Conservation (phyloP, 2,888 invertebrate genomes). For the Acrobasis consociella region DNA sequence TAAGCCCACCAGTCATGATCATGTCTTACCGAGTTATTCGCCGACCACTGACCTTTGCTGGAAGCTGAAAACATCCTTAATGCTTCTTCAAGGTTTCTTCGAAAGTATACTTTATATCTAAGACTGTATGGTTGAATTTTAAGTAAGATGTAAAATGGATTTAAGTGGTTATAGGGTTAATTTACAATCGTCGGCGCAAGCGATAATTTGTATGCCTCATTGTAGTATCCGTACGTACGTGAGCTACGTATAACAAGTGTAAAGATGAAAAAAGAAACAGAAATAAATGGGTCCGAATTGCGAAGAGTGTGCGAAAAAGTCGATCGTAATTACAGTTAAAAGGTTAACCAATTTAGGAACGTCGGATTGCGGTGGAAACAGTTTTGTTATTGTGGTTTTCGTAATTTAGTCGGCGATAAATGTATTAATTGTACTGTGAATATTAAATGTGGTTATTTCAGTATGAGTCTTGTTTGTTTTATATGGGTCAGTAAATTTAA, state of each 20-base stretch:
- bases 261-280: constrained; percentile 63
- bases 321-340: constrained; percentile 57
- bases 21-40: constrained; percentile 80
- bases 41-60: constrained; percentile 74
- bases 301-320: constrained; percentile 52
- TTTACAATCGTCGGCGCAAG: constrained; percentile 65
- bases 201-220: constrained; percentile 81
- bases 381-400: constrained; percentile 24
- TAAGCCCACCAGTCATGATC: constrained; percentile 81
- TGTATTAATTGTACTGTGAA: constrained; percentile 14
- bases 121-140: constrained; percentile 39
- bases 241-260: constrained; percentile 71
- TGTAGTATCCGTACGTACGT: constrained; percentile 79
- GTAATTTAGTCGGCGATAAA: constrained; percentile 16
- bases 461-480: not conserved
- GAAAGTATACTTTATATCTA: constrained; percentile 40
- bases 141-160: constrained; percentile 30
- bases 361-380: constrained; percentile 32
- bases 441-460: constrained; percentile 14
- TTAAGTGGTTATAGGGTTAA: constrained; percentile 57
- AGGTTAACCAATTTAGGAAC: constrained; percentile 32
- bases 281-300: constrained; percentile 68
- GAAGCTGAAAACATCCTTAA: constrained; percentile 54
- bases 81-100: constrained; percentile 28
- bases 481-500: constrained; percentile 8